phyloP scores from a whole-genome alignment of 2,113 vertebrate species.

The Fregetta grallaria region DNA sequence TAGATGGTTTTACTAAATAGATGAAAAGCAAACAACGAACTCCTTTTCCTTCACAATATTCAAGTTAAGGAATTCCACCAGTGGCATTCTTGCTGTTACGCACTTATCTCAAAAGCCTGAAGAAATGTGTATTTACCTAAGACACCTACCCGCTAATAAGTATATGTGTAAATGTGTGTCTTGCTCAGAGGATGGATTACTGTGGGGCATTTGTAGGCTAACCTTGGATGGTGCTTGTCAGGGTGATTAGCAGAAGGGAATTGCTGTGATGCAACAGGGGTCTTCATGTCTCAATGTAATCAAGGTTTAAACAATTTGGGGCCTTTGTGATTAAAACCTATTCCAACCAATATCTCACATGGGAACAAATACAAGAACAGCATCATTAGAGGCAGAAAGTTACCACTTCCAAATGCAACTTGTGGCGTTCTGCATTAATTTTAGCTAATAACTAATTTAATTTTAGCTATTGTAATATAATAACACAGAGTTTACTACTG shows the following conservation, averaged over 20 bases:
- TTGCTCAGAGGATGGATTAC: background rate
- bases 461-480: background rate
- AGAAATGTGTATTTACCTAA: background rate
- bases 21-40: background rate
- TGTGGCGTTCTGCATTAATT: background rate
- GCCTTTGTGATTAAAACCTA: background rate
- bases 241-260: background rate
- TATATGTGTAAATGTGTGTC: background rate
- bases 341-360: background rate
- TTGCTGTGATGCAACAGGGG: background rate
- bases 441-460: too few species aligned
- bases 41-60: background rate
- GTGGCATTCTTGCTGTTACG: background rate
- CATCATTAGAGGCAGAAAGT: background rate
- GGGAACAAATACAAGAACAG: background rate
- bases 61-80: background rate
- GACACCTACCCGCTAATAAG: background rate
- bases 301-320: background rate
- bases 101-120: background rate
- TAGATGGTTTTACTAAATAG: background rate
- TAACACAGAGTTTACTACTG: background rate
- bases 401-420: background rate
- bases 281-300: background rate
- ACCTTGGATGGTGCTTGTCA: background rate
- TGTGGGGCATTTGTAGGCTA: background rate